Conservation (phyloP, 2,888 invertebrate genomes). For the Leptinotarsa peninsularis region DNA sequence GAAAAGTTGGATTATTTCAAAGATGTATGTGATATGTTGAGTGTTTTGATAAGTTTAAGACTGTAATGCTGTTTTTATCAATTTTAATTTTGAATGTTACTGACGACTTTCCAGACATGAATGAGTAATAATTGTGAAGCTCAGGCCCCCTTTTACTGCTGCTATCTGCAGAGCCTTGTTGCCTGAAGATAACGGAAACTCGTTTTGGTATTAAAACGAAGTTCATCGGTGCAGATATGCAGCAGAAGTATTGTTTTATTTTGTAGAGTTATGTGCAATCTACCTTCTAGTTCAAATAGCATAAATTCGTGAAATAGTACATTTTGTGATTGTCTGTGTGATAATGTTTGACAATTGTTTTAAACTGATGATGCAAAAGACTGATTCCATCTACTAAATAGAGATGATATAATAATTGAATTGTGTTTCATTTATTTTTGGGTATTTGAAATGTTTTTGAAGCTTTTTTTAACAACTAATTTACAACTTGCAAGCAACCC, state of each 20-base stretch:
- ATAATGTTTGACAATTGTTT: constrained; percentile 57
- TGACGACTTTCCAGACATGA: neutral
- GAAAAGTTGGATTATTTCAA: neutral
- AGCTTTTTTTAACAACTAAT: neutral
- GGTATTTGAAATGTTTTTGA: too few species aligned
- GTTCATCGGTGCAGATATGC: neutral
- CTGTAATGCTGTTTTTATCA: constrained; percentile 4
- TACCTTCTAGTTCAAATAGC: neutral
- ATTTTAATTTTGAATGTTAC: neutral
- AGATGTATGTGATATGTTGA: constrained; percentile 3
- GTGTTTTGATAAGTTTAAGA: constrained; percentile 5
- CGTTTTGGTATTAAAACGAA: constrained; percentile 4
- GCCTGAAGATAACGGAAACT: neutral
- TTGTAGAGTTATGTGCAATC: neutral
- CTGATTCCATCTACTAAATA: constrained; percentile 62
- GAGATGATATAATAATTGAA: constrained; percentile 22
- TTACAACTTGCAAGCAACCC: too few species aligned
- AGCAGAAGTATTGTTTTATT: neutral
- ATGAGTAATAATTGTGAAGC: neutral
- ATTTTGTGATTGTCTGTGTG: constrained; percentile 64
- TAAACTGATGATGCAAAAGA: constrained; percentile 63
- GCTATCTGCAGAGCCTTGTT: neutral
- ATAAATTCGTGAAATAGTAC: constrained; percentile 54
- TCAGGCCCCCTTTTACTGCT: neutral
- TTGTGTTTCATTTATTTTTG: too few species aligned